Percentiles rank a stretch among this genome's conserved stretches.
Conservation (phyloP, 1,140 invertebrate species). For the Hycleus cichorii region DNA sequence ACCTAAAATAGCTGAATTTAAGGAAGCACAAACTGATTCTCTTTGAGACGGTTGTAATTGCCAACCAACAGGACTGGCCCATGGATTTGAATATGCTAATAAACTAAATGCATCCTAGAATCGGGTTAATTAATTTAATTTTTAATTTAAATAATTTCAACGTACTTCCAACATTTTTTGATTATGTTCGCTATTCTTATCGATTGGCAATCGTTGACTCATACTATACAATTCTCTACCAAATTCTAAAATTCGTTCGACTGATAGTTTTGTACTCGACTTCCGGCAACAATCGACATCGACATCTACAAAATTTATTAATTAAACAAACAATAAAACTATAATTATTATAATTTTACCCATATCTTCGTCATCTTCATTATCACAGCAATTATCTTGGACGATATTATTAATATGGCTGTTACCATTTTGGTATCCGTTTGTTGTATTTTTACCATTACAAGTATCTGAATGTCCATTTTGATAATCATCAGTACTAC, state of each 20-base stretch:
- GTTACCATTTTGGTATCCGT: constrained; percentile 62
- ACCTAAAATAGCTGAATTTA: constrained; percentile 97
- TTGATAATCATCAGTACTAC: constrained; percentile 36
- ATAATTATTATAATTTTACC: constrained; percentile 41
- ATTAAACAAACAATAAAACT: constrained; percentile 1
- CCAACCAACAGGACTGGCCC: constrained; percentile 92
- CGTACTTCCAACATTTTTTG: constrained; percentile 87
- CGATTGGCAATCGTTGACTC: constrained; percentile 73
- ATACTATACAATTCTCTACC: constrained; percentile 88
- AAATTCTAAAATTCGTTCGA: constrained; percentile 85
- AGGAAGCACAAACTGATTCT: constrained; percentile 87
- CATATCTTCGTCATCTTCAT: constrained; percentile 59
- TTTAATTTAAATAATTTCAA: neutral
- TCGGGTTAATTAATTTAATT: too few species aligned
- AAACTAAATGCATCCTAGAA: constrained; percentile 92
- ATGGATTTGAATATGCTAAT: constrained; percentile 95
- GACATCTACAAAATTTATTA: constrained; percentile 39
- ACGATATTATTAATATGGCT: constrained; percentile 29
- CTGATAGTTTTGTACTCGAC: constrained; percentile 72
- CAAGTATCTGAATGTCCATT: constrained; percentile 32
- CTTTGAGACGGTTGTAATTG: constrained; percentile 87
- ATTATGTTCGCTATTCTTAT: constrained; percentile 79
- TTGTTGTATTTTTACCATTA: constrained; percentile 40
- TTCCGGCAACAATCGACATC: constrained; percentile 49
- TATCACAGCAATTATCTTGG: constrained; percentile 26